Base-by-base conservation (phyloP, 2,113 vertebrate species). In the Erythrocebus patas region DNA sequence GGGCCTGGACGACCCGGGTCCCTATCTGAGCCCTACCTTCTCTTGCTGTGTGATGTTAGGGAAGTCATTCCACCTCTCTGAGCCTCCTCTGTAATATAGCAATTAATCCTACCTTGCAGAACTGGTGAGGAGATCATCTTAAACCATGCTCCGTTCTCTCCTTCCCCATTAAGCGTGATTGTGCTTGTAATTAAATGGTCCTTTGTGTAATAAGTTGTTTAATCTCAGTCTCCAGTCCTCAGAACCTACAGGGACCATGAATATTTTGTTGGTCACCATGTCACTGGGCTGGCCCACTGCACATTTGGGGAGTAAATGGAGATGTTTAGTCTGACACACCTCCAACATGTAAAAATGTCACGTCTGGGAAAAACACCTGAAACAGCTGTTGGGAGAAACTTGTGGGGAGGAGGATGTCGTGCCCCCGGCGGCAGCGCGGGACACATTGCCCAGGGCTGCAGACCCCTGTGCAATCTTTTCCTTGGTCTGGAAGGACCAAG, bases 141-240 rank as follows among this genome's bases (percentile, higher is more conserved):
- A 50, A 35, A 32, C 8, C 14, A 1, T 0, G 40, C 0, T 17
- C 14, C 9, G 0, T 12, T 0, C 16, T 78, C 61, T 55, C 12
- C 84, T 89, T 50, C 45, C 18, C 22, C 45, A 2, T 0, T 5
- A 40, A 17, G 79, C 13, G 3, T 0, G 32, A 3, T 2, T 4
- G 16, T 10, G 23, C 43, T 2, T 43, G 68, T 10, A 5, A 2
- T 32, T 16, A 52, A 72, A 32, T 0, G n/a, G 14, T 2, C 32
- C 17, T 17, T 73, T 1, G 25, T 20, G 79, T 8, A 14, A 4
- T 9, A 3, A 30, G 17, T 6, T 25, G 79, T 45, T 81, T 6
- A 48, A 17, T 80, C 43, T 20, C 10, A 0, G 38, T 70, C 75
- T 40, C 81, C 64, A 17, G 68, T 40, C 57, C 38, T 30, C 20